Evolutionary conservation across 2,888 invertebrate species (phyloP), one percentile per base, ranked within the genome.

Genomic region (Drosophila maculinotata): DNA sequence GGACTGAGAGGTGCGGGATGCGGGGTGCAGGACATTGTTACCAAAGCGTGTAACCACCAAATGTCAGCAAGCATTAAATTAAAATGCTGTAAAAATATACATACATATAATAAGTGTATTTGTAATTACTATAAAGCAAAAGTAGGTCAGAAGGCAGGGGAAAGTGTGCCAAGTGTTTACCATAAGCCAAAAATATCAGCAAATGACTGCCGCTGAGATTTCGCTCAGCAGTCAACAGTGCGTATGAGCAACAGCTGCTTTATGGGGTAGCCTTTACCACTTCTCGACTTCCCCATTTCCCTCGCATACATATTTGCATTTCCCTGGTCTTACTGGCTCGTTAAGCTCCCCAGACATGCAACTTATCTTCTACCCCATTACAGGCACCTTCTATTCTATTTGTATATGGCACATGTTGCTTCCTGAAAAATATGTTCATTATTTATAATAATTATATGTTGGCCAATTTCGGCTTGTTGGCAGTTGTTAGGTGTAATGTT

Each of bases 1-100:
- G 2, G 20, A 4, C 20, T 20, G 20, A n/a, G n/a, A n/a, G 20
- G 20, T 30, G 14, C n/a, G 3, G 7, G 14, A 3, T 17, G 25
- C 1, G 51, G 12, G 25, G 23, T 12, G 31, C n/a, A 49, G 47
- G 42, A 51, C 64, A 59, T 59, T 69, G 60, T 64, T 64, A 54
- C 60, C 38, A 15, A 64, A 62, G 74, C 71, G 60, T 79, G 69
- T 64, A 67, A 47, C 47, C 57, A 58, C 68, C 69, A 63, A 77
- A 75, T 69, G 72, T 80, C 79, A 80, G 80, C 76, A 80, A 62
- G 76, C 69, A 79, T 80, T 80, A 69, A 78, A 80, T 79, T 80
- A 73, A 76, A 78, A 78, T 76, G 58, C 67, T 63, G 54, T 73
- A 66, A 72, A 72, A 77, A 75, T 65, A 56, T 56, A 47, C 8